Conservation (phyloP, 2,113 vertebrate species). For the Origma solitaria region DNA sequence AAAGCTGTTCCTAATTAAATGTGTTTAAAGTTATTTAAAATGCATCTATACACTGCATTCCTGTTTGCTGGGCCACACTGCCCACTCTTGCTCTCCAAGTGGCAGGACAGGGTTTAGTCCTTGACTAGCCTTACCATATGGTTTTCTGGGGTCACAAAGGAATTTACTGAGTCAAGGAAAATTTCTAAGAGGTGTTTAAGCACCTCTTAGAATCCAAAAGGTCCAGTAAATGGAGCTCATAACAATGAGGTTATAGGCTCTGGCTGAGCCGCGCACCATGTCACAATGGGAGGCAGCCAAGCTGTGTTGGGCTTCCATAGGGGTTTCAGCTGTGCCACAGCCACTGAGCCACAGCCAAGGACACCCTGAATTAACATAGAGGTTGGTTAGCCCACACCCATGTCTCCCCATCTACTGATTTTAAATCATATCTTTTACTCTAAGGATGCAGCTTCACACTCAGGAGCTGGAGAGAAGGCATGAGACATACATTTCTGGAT, state of each 20-base stretch:
- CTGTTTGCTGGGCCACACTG: background rate
- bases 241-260: background rate
- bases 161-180: background rate
- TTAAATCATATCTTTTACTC: background rate
- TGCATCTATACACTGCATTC: background rate
- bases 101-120: background rate
- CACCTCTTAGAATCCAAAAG: background rate
- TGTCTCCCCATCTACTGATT: background rate
- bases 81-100: background rate
- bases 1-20: background rate
- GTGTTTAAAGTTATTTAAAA: background rate
- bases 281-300: fast-evolving
- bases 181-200: slow-evolving; percentile 4
- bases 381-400: background rate
- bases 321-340: background rate
- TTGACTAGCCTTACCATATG: background rate
- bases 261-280: fast-evolving
- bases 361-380: background rate
- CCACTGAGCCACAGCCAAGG: background rate
- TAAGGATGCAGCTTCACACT: background rate
- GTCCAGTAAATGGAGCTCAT: background rate
- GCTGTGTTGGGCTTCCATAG: background rate
- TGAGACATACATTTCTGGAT: background rate
- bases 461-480: background rate
- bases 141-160: background rate